phyloP scores from a whole-genome alignment of 1,140 invertebrate genomes.

The Drosophila sucinea region DNA sequence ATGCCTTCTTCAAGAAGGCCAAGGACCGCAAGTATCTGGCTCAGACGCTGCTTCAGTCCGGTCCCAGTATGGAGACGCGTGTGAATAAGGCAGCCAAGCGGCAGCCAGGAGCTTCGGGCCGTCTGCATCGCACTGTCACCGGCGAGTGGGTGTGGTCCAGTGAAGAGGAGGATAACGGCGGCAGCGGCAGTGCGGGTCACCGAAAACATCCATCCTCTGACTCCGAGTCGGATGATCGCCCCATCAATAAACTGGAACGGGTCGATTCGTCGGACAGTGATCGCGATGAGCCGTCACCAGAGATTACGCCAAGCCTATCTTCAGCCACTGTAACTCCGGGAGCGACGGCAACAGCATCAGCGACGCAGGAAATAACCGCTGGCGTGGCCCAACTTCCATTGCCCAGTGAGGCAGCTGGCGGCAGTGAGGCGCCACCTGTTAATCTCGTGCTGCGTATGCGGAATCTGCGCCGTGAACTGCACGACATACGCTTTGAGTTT shows the following conservation, averaged over 20 bases:
- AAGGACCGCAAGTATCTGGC: constrained; percentile 98
- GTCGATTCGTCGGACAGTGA: constrained; percentile 85
- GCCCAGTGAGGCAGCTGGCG: constrained; percentile 49
- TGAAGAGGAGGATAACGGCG: constrained; percentile 85
- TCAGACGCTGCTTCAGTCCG: constrained; percentile 93
- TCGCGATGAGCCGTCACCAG: constrained; percentile 70
- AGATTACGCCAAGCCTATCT: constrained; percentile 68
- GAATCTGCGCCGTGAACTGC: constrained; percentile 95
- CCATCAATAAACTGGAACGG: constrained; percentile 85
- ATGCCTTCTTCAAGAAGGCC: constrained; percentile 99
- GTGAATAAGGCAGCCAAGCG: constrained; percentile 94
- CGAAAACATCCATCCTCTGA: constrained; percentile 80
- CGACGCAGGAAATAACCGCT: constrained; percentile 58
- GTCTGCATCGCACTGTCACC: constrained; percentile 96
- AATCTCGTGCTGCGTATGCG: constrained; percentile 93
- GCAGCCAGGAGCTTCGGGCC: constrained; percentile 95
- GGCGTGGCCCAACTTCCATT: constrained; percentile 63
- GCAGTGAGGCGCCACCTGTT: constrained; percentile 82
- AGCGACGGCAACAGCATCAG: constrained; percentile 9
- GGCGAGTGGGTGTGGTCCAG: constrained; percentile 99
- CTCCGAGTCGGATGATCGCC: constrained; percentile 83
- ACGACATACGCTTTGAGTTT: constrained; percentile 99
- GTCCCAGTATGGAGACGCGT: constrained; percentile 93
- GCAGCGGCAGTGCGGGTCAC: constrained; percentile 43
- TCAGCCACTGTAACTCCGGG: constrained; percentile 64